Percentiles rank a stretch among this genome's conserved stretches.
Evolutionary conservation across 2,113 vertebrate species (phyloP).

Genomic region (Morone chrysops): DNA sequence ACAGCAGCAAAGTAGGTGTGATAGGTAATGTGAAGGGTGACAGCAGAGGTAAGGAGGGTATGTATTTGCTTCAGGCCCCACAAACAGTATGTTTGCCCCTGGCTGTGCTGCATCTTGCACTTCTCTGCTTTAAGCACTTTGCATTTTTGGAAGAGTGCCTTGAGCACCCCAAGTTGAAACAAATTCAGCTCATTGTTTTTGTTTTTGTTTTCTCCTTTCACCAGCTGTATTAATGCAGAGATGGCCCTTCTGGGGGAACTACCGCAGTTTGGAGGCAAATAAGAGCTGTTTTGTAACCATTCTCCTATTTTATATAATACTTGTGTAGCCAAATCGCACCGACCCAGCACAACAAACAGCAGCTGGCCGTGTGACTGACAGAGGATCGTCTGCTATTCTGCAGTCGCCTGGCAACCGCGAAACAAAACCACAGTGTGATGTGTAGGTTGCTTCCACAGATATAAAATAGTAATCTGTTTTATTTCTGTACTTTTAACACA

Average conservation of each 20-base stretch:
- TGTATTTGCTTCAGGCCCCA: conserved; percentile 24
- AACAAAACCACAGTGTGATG: conserved; percentile 42
- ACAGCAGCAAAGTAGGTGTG: conserved; percentile 11
- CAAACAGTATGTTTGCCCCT: conserved; percentile 47
- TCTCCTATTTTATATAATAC: conserved; percentile 51
- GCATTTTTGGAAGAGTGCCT: conserved; percentile 46
- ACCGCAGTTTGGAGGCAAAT: conserved; percentile 23
- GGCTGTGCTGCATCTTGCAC: conserved; percentile 35
- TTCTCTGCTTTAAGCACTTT: conserved; percentile 50
- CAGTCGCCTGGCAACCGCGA: conserved; percentile 62
- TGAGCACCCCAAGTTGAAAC: conserved; percentile 36
- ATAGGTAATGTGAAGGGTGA: conserved; percentile 13
- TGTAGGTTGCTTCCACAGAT: conserved; percentile 22
- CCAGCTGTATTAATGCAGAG: conserved; percentile 36
- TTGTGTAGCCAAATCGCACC: conserved; percentile 42
- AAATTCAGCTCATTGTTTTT: conserved; percentile 41
- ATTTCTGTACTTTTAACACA: conserved; percentile 19
- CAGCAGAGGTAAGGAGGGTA: conserved; percentile 4
- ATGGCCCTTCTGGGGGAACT: conserved; percentile 6
- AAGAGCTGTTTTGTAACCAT: conserved; percentile 44
- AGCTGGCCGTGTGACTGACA: conserved; percentile 67
- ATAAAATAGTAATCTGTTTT: conserved; percentile 28
- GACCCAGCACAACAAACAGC: conserved; percentile 54
- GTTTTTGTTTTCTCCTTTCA: conserved; percentile 26
- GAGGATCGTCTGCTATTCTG: conserved; percentile 41